phyloP scores from a whole-genome alignment of 2,888 invertebrate genomes.

The Agrilus mali region DNA sequence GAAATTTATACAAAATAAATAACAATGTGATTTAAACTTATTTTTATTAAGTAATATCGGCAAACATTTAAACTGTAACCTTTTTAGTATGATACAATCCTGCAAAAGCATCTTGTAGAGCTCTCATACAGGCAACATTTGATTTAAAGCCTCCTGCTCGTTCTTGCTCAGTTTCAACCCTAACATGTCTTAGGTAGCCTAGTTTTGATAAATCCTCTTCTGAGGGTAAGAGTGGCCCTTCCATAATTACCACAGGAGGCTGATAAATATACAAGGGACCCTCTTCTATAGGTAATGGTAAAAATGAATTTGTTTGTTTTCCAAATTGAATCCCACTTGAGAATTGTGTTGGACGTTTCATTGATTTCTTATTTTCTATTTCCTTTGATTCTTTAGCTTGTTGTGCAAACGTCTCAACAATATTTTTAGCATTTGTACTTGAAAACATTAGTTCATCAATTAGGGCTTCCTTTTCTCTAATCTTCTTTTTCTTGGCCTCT shows the following conservation, averaged over 20 bases:
- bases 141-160: slow-evolving; percentile 81
- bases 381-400: slow-evolving; percentile 54
- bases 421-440: slow-evolving; percentile 77
- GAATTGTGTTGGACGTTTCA: slow-evolving; percentile 55
- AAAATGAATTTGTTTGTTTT: slow-evolving; percentile 46
- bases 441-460: slow-evolving; percentile 94
- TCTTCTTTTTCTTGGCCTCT: slow-evolving; percentile 68
- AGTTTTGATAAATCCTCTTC: slow-evolving; percentile 46
- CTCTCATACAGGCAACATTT: slow-evolving; percentile 70
- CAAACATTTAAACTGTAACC: slow-evolving; percentile 8
- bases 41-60: not conserved
- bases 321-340: slow-evolving; percentile 80
- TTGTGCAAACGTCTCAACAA: slow-evolving; percentile 68
- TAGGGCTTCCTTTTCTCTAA: slow-evolving; percentile 77
- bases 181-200: slow-evolving; percentile 65
- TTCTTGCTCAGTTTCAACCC: slow-evolving; percentile 60
- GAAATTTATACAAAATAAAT: no score
- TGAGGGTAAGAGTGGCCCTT: slow-evolving; percentile 63
- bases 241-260: slow-evolving; percentile 42
- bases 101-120: slow-evolving; percentile 76
- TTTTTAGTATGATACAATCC: slow-evolving; percentile 47
- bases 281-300: slow-evolving; percentile 62
- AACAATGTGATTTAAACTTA: no score
- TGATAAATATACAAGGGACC: slow-evolving; percentile 64
- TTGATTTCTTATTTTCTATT: slow-evolving; percentile 37